Evolutionary conservation across 2,113 vertebrate species (phyloP).

Genomic region (Rhinopomastus cyanomelas): DNA sequence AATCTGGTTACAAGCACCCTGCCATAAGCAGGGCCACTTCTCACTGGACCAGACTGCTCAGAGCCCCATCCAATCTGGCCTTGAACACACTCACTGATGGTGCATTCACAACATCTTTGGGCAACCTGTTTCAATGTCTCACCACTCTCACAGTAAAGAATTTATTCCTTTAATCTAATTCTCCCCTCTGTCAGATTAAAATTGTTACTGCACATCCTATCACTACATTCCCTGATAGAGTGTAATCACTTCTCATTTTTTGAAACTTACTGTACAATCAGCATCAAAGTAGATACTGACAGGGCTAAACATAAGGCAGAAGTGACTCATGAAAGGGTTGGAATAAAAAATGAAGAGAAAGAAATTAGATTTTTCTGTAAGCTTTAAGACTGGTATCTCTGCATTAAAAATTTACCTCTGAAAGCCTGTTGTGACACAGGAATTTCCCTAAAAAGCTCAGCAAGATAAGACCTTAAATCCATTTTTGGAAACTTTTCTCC

Average conservation of each 20-base stretch:
- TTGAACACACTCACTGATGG: background rate
- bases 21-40: background rate
- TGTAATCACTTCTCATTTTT: background rate
- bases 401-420: background rate
- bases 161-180: background rate
- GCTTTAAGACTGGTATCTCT: background rate
- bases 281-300: background rate
- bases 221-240: too few species aligned
- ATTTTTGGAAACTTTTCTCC: background rate
- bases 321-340: background rate
- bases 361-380: background rate
- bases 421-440: background rate
- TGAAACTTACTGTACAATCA: background rate
- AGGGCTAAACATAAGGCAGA: background rate
- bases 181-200: background rate
- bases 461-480: background rate
- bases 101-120: background rate
- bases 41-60: background rate
- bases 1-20: background rate
- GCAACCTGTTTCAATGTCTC: background rate
- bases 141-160: background rate
- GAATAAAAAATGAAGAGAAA: background rate
- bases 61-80: background rate
- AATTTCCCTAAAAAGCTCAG: background rate
- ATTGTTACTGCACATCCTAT: accelerated